Evolutionary conservation across 2,888 invertebrate genomes (phyloP).

Genomic region (Eurytoma adleriae): DNA sequence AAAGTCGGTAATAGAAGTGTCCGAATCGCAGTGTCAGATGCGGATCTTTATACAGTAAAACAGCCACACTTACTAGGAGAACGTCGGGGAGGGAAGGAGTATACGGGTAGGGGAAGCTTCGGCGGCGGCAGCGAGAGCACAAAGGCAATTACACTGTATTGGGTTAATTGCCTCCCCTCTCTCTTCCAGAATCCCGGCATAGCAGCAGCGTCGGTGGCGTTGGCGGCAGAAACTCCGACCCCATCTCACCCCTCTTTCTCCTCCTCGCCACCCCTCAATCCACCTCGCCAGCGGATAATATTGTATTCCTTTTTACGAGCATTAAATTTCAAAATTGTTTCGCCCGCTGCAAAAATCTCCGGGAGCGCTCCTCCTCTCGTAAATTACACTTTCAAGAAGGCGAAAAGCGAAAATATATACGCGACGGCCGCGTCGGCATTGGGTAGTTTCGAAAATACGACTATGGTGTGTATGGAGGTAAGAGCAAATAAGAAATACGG

Average conservation of each 20-base stretch:
- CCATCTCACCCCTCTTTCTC: not conserved
- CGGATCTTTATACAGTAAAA: slow-evolving; percentile 54
- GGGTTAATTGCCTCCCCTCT: slow-evolving; percentile 63
- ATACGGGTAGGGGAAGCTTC: slow-evolving; percentile 28
- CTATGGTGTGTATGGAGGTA: slow-evolving; percentile 43
- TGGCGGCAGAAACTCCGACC: slow-evolving; percentile 6
- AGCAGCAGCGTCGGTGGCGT: slow-evolving; percentile 1
- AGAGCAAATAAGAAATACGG: slow-evolving; percentile 56
- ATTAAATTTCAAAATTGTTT: slow-evolving; percentile 64
- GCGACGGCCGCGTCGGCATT: slow-evolving; percentile 7
- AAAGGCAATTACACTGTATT: slow-evolving; percentile 66
- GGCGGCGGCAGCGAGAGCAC: slow-evolving; percentile 57
- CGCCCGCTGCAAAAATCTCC: slow-evolving; percentile 45
- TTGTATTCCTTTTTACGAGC: slow-evolving; percentile 63
- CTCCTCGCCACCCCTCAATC: not conserved
- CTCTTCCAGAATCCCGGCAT: slow-evolving; percentile 26
- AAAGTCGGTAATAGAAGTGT: slow-evolving; percentile 39
- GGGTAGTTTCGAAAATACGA: slow-evolving; percentile 52
- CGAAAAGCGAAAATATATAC: slow-evolving; percentile 46
- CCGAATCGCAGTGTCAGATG: slow-evolving; percentile 50
- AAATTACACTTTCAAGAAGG: slow-evolving; percentile 54
- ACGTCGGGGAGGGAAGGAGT: slow-evolving; percentile 38
- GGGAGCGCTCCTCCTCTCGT: slow-evolving; percentile 35
- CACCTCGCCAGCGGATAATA: slow-evolving; percentile 55
- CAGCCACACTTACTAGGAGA: slow-evolving; percentile 53